These are phyloP conservation scores for Ladona fulva DNA, from an alignment of 1,140 invertebrate species.

Conservation along the genomic window DNA sequence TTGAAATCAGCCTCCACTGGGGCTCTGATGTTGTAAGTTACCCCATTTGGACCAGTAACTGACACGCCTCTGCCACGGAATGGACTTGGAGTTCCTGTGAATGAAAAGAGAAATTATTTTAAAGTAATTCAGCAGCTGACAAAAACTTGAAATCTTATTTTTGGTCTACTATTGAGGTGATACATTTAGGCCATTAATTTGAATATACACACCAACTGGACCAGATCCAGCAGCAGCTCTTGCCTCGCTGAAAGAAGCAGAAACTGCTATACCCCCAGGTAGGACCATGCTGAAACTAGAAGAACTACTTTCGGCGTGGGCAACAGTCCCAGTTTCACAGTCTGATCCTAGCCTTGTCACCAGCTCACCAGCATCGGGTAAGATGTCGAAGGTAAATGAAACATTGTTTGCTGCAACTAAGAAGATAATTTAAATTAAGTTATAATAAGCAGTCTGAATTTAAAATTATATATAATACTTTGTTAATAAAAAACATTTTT, in stretches of 20 bases:
- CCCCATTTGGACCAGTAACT: background rate
- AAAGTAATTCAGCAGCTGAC: background rate
- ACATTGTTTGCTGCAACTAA: too few species aligned
- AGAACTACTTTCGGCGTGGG: background rate
- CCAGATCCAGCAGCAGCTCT: background rate
- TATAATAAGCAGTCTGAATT: too few species aligned
- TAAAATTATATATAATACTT: too few species aligned
- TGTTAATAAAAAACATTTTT: too few species aligned
- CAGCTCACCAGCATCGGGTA: background rate
- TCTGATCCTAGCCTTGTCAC: background rate
- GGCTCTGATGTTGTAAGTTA: background rate
- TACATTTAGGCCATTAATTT: background rate
- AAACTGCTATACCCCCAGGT: background rate
- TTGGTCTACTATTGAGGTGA: too few species aligned
- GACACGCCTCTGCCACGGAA: background rate
- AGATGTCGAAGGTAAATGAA: background rate
- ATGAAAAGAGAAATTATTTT: background rate
- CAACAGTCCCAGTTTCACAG: background rate
- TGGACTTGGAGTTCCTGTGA: background rate
- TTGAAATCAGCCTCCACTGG: background rate
- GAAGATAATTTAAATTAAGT: too few species aligned
- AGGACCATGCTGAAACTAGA: background rate
- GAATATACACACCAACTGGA: background rate
- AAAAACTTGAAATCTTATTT: too few species aligned
- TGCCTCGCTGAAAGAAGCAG: background rate